These are phyloP conservation scores for Lagenorhynchus albirostris DNA, from an alignment of 2,113 vertebrate species.

Conservation along the genomic window DNA sequence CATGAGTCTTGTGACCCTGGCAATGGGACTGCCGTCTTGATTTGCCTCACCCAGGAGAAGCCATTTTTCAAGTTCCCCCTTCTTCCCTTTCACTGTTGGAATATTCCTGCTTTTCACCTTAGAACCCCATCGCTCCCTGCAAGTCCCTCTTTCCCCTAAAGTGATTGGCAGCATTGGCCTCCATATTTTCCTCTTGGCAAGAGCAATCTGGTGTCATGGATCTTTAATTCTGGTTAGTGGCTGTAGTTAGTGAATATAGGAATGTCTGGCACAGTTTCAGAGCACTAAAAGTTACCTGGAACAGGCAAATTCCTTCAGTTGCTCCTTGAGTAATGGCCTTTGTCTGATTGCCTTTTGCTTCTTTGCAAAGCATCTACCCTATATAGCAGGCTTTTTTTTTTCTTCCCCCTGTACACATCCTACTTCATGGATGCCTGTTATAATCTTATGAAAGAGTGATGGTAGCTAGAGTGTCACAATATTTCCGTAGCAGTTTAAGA, in stretches of 20 bases:
- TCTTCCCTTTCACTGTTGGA: background rate
- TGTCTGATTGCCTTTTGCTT: background rate
- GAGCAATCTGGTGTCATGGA: background rate
- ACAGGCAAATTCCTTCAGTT: background rate
- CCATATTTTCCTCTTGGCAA: conserved; percentile 1
- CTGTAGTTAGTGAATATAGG: background rate
- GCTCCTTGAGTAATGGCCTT: background rate
- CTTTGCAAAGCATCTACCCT: background rate
- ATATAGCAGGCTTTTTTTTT: background rate
- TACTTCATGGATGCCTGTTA: background rate
- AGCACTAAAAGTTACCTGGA: background rate
- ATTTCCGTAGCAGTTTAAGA: background rate
- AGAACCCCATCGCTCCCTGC: background rate
- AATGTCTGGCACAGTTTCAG: background rate
- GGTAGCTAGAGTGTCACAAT: background rate
- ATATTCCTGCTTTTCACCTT: background rate
- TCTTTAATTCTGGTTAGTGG: background rate
- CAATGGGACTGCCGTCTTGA: background rate
- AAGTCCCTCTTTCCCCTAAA: background rate
- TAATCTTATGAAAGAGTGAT: background rate
- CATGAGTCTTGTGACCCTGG: no score
- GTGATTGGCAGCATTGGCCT: background rate
- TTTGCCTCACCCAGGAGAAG: background rate
- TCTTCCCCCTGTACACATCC: background rate
- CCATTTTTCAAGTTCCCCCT: background rate